Evolutionary conservation across 2,113 vertebrate genomes (phyloP), one percentile per base, ranked within the genome.

Genomic region (Alectura lathami): DNA sequence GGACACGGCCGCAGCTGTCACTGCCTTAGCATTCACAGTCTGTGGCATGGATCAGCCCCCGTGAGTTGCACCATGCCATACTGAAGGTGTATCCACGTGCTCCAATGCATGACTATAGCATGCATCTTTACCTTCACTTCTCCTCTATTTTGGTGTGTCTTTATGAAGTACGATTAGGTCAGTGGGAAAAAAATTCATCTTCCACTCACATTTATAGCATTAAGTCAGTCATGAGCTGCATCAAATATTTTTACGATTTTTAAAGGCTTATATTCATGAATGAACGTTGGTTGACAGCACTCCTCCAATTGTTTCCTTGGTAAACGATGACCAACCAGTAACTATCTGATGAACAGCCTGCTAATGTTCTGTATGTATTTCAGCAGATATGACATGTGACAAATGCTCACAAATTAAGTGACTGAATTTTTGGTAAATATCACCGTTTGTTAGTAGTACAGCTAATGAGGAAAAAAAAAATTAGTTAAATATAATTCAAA

Each of bases 401-500:
- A 84, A 83, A 79, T 69, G 30, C 32, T 83, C 34, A 84, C 43
- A 92, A 84, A 82, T 30, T 68, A 62, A 40, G 12, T 48, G 29
- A 40, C 34, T 72, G 51, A 47, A 77, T 89, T 92, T 96, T 91
- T 50, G 59, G 36, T 24, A 70, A 15, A 5, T 73, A 42, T 73
- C 24, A 59, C 18, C 17, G 38, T 86, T 90, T 70, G 27, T 78
- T 73, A 79, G 29, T 62, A 78, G 38, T 48, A 78, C 17, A 84
- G 51, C 43, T 89, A 30, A 75, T 32, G 34, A 74, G 47, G 89
- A 30, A 53, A 17, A 53, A 4, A 51, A 51, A 23, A 90, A 91
- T 64, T 34, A 89, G 62, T 14, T 77, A 92, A 93, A 72, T 22
- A 85, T 60, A 68, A 83, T 70, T 36, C 88, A 62, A 82, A 12